Evolutionary conservation across 1,140 invertebrate species (phyloP), one percentile per base, ranked within the genome.

Genomic region (Pachyrhynchus sulphureomaculatus): DNA sequence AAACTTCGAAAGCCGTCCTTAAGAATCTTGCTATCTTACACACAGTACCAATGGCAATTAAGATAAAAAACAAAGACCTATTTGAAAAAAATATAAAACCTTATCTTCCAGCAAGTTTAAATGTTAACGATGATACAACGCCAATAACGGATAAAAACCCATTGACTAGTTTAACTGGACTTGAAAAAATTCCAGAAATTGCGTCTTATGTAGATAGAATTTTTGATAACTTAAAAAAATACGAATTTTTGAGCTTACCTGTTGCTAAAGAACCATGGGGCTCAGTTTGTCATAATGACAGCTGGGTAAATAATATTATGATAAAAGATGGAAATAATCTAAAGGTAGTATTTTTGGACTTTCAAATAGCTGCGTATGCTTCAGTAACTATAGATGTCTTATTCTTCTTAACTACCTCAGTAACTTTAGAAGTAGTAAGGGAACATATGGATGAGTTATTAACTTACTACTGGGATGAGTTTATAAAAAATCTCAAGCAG

Each of bases 251-350:
- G 4, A 13, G n/a, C 15, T 13, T 23, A 17, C n/a, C 36, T 13
- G 15, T 4, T 4, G 8, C 33, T 6, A 45, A 42, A 18, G 64
- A 79, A 49, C 75, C 75, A 0, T 84, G 77, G 72, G 77, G 77
- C 0, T 78, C 78, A 0, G 76, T 80, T 9, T 68, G 77, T 2
- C 84, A 86, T 36, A 68, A 76, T 1, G 84, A 86, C 69, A 75
- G 83, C 21, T 86, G 83, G 84, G 72, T 78, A 4, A 85, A 85
- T 64, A 86, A 86, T 55, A 71, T 84, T 4, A 73, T 86, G 66
- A 41, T 77, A 1, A 74, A 76, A 64, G 76, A 77, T 48, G 70
- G 20, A 13, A 5, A 23, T 2, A 15, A n/a, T 15, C 18, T 21
- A 12, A 48, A 48, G n/a, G 5, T 17, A 5, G n/a, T 33, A 8